phyloP scores from a whole-genome alignment of 2,888 invertebrate genomes.

The Epirrhoe alternata region DNA sequence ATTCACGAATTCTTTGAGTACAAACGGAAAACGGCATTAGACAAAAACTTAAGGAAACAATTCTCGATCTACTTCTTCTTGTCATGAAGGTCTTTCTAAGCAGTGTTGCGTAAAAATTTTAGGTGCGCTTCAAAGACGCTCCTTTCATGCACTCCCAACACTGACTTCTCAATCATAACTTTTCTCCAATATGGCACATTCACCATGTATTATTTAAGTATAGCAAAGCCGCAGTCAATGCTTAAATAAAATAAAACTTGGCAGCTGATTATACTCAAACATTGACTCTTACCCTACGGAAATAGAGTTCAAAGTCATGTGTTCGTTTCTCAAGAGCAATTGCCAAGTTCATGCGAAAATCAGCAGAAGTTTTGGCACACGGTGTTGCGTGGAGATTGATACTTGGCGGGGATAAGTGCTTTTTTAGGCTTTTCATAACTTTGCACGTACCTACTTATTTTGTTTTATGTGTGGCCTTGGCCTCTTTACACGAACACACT shows the following conservation, averaged over 20 bases:
- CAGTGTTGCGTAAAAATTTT: no score
- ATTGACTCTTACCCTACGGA: constrained; percentile 10
- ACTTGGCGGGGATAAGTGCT: constrained; percentile 26
- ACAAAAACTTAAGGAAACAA: no score
- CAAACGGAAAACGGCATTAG: no score
- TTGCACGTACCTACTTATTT: constrained; percentile 10
- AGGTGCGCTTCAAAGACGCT: no score
- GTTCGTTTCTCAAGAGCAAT: constrained; percentile 20
- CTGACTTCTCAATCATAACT: constrained; percentile 1
- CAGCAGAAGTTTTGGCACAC: constrained; percentile 28
- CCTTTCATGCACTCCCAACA: no score
- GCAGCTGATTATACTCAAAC: constrained; percentile 4
- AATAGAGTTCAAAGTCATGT: constrained; percentile 22
- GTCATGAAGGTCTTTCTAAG: no score
- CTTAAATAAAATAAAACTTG: constrained; percentile 20
- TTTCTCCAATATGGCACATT: neutral
- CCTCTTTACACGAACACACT: no score
- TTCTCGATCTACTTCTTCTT: no score
- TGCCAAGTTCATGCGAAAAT: constrained; percentile 24
- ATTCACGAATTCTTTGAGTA: no score
- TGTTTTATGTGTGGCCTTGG: neutral
- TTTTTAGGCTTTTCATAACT: constrained; percentile 23
- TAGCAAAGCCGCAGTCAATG: constrained; percentile 6
- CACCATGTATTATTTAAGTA: constrained; percentile 1
- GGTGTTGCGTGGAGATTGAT: constrained; percentile 21